A percentile compares a stretch with the other conserved stretches of the same genome.
Evolutionary conservation across 2,113 vertebrate species (phyloP).

Genomic region (Prunella fulvescens): DNA sequence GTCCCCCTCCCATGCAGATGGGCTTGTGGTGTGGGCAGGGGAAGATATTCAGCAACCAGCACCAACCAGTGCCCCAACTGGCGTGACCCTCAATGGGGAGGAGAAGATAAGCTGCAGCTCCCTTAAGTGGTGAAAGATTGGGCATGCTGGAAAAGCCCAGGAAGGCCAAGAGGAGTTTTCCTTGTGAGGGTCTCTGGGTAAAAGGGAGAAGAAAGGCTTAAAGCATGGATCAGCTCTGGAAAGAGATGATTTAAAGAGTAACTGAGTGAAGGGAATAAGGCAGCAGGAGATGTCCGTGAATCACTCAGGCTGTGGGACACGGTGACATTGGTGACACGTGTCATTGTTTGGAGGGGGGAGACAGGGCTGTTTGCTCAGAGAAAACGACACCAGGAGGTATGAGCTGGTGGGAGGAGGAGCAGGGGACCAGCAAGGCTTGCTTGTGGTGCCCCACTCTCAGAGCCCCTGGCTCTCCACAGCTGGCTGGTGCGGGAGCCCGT

Average conservation of each 20-base stretch:
- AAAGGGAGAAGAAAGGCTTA: neutral
- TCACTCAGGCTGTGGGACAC: neutral
- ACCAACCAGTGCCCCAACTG: neutral
- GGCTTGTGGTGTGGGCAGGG: neutral
- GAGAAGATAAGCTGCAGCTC: neutral
- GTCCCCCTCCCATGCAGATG: neutral
- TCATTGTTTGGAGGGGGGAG: neutral
- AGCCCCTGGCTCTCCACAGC: slow-evolving; percentile 30
- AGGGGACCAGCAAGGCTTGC: accelerated
- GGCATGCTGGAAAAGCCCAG: neutral
- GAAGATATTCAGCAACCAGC: neutral
- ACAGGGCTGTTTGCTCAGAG: neutral
- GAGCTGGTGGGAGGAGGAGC: neutral
- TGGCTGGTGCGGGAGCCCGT: slow-evolving; percentile 33
- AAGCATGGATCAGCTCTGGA: neutral
- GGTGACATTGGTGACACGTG: neutral
- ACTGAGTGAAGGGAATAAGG: neutral
- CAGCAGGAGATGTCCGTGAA: accelerated
- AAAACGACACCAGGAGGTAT: accelerated
- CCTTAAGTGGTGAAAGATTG: neutral
- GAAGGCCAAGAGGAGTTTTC: neutral
- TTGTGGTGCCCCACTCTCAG: neutral
- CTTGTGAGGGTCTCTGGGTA: neutral
- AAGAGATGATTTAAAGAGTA: neutral
- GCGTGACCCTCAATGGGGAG: accelerated